A percentile compares a stretch with the other conserved stretches of the same genome.
phyloP scores from a whole-genome alignment of 2,113 vertebrate genomes.

The Chelonoidis abingdonii region DNA sequence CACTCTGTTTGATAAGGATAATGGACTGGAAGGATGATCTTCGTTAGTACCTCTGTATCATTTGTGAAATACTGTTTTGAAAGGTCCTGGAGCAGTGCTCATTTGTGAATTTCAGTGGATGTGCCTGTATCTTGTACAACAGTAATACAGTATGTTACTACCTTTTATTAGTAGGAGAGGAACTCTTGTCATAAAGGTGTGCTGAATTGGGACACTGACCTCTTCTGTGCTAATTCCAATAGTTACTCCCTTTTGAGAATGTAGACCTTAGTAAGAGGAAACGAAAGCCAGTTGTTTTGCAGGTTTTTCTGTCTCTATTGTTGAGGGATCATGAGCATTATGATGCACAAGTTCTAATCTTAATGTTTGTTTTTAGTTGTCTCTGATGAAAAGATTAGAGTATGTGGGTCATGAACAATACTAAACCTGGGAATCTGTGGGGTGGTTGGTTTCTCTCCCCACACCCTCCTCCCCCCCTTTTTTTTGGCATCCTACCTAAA shows the following conservation, averaged over 20 bases:
- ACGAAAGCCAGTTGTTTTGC: not conserved
- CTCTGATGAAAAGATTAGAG: not conserved
- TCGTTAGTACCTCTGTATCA: not conserved
- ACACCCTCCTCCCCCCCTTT: too few species aligned
- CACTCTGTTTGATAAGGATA: not conserved
- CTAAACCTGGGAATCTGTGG: not conserved
- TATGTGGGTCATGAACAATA: not conserved
- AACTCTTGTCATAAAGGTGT: constrained; percentile 46
- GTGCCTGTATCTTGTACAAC: constrained; percentile 21
- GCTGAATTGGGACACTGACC: constrained; percentile 44
- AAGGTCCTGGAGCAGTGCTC: constrained; percentile 11
- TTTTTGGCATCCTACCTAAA: not conserved
- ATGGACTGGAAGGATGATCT: not conserved
- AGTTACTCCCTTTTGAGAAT: constrained; percentile 30
- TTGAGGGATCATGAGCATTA: not conserved
- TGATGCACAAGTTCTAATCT: not conserved
- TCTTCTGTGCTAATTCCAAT: constrained; percentile 49
- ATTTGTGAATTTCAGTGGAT: constrained; percentile 44
- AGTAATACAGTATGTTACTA: not conserved
- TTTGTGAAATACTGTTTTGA: not conserved
- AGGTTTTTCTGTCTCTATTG: not conserved
- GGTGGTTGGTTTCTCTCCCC: not conserved
- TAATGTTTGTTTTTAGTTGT: not conserved
- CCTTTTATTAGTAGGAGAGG: constrained; percentile 43
- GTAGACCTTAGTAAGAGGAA: not conserved